Evolutionary conservation across 1,140 invertebrate species (phyloP).

Genomic region (Heliconius hewitsoni): DNA sequence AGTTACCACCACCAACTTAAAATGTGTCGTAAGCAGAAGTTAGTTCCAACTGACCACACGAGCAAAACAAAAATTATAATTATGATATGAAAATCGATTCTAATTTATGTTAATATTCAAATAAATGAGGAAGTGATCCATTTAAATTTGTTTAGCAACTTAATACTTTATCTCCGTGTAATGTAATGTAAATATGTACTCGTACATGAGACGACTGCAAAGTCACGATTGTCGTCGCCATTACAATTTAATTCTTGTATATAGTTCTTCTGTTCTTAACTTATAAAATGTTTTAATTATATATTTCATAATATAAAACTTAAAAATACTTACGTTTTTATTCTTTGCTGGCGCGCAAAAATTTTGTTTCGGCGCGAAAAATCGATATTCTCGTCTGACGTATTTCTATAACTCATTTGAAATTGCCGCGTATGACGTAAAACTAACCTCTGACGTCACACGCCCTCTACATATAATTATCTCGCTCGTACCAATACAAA

Average conservation of each 20-base stretch:
- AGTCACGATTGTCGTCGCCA: not conserved
- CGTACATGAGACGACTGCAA: not conserved
- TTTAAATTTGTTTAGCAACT: not conserved
- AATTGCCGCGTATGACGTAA: constrained; percentile 81
- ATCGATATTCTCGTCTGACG: constrained; percentile 71
- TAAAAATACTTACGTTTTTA: constrained; percentile 5
- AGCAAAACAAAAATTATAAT: too few species aligned
- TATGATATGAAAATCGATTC: too few species aligned
- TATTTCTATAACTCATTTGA: constrained; percentile 66
- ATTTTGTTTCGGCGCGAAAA: constrained; percentile 42
- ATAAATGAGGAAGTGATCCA: not conserved
- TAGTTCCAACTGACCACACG: too few species aligned
- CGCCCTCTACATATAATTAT: constrained; percentile 42
- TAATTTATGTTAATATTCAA: not conserved
- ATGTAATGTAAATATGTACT: not conserved
- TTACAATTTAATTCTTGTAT: not conserved
- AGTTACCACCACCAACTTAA: too few species aligned
- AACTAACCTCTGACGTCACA: constrained; percentile 67
- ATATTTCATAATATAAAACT: not conserved
- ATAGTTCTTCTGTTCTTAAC: not conserved
- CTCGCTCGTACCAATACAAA: constrained; percentile 54
- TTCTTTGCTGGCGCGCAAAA: constrained; percentile 24
- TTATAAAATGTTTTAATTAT: not conserved
- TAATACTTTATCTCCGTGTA: not conserved
- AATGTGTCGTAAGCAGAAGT: too few species aligned